Evolutionary conservation across 1,140 invertebrate genomes (phyloP).

Genomic region (Frieseomelitta varia): DNA sequence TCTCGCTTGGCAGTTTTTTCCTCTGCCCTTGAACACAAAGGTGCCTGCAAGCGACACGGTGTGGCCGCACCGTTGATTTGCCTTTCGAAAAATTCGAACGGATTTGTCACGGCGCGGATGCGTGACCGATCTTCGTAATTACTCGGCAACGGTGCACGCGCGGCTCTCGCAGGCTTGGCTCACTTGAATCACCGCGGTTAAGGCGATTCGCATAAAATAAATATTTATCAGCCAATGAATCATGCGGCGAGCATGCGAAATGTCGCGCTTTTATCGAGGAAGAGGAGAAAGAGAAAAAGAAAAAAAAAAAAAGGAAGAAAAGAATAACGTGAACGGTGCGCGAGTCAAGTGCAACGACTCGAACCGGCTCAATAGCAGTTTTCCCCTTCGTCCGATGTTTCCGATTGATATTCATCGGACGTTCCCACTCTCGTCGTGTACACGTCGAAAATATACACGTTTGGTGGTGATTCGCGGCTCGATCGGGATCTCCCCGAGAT

Average conservation of each 20-base stretch:
- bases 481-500: constrained; percentile 44
- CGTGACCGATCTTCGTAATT: constrained; percentile 14
- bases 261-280: constrained; percentile 57
- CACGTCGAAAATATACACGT: constrained; percentile 11
- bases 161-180: neutral
- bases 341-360: neutral
- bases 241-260: constrained; percentile 56
- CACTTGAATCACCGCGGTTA: constrained; percentile 62
- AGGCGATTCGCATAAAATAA: constrained; percentile 67
- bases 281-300: neutral
- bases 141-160: neutral
- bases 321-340: neutral
- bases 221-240: constrained; percentile 68
- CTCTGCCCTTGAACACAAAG: neutral
- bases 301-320: too few species aligned
- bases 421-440: neutral
- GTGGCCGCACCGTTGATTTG: neutral
- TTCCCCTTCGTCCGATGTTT: neutral
- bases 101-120: constrained; percentile 16
- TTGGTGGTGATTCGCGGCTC: constrained; percentile 7
- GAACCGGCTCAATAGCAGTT: neutral
- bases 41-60: neutral
- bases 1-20: neutral
- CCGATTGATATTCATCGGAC: neutral
- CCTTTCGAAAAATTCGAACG: constrained; percentile 13